Conservation (phyloP, 2,888 invertebrate species). For the Drosophila kanekoi region DNA sequence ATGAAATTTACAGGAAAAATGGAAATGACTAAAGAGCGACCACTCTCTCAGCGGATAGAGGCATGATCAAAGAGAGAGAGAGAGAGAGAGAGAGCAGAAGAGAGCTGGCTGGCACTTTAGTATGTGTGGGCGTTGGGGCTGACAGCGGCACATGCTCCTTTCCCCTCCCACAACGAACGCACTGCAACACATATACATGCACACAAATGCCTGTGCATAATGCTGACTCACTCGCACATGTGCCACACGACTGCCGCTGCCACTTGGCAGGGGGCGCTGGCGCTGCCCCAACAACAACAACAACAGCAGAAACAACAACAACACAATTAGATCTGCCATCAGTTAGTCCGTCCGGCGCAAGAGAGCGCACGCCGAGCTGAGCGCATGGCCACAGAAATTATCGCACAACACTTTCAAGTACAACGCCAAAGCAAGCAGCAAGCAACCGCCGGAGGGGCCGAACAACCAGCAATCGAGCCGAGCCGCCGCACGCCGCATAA, state of each 20-base stretch:
- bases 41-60: neutral
- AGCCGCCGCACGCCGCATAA: constrained; percentile 50
- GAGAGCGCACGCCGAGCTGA: constrained; percentile 34
- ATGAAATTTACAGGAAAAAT: constrained; percentile 49
- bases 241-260: constrained; percentile 45
- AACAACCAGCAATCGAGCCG: constrained; percentile 48
- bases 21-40: constrained; percentile 11
- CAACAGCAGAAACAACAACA: constrained; percentile 15
- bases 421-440: constrained; percentile 72
- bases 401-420: constrained; percentile 72
- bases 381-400: constrained; percentile 68
- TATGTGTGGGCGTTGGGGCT: constrained; percentile 54
- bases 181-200: constrained; percentile 41
- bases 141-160: constrained; percentile 25
- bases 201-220: constrained; percentile 18
- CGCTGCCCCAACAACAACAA: constrained; percentile 35
- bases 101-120: constrained; percentile 11
- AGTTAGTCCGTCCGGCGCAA: constrained; percentile 2
- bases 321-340: constrained; percentile 17
- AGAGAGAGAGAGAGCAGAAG: constrained; percentile 4
- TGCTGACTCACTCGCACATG: constrained; percentile 67
- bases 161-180: constrained; percentile 33
- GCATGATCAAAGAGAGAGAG: neutral
- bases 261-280: constrained; percentile 48
- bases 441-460: constrained; percentile 66